Base-by-base conservation (phyloP, 2,888 invertebrate genomes). In the Drosophila picticornis region DNA sequence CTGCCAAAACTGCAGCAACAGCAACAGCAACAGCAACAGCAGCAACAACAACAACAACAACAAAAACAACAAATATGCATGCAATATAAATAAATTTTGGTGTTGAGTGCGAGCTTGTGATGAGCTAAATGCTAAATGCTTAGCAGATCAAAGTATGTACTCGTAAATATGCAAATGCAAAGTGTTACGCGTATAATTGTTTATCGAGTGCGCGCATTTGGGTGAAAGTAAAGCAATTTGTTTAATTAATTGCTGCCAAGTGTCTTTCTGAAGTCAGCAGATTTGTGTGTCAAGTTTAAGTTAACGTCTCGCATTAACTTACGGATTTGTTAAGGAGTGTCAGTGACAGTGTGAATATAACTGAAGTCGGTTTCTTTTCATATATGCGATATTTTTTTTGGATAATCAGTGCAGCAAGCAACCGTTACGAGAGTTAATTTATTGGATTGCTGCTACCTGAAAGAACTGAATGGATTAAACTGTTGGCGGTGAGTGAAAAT, bases 211-310 rank as follows among this genome's bases (percentile, higher is more conserved):
- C 56, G 29, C 61, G 84, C 74, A 71, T 67, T 70, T 58, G 58
- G 88, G 90, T 90, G 90, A 86, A 86, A 90, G 86, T 90, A 89
- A 86, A 87, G 72, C 77, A 79, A 86, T 87, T 90, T 83, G 72
- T 74, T 81, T 78, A 88, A 86, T 78, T 86, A 86, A 86, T 86
- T 83, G 87, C 85, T 84, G 81, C 87, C 89, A 76, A 89, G 71
- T 62, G 31, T 31, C 59, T 48, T 50, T 32, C 31, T 64, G 22
- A 63, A 56, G 65, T 46, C 32, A 59, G 19, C 50, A 65, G 36
- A 52, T 66, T 72, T 73, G 72, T 86, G 87, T 80, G 87, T 81
- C 77, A 83, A 83, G 71, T 79, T 72, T 56, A 59, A 55, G 65
- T 55, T 50, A 69, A 81, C 22, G 13, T 53, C 46, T 40, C 38